Conservation (phyloP, 2,797 vertebrate species). For the Pygocentrus nattereri region DNA sequence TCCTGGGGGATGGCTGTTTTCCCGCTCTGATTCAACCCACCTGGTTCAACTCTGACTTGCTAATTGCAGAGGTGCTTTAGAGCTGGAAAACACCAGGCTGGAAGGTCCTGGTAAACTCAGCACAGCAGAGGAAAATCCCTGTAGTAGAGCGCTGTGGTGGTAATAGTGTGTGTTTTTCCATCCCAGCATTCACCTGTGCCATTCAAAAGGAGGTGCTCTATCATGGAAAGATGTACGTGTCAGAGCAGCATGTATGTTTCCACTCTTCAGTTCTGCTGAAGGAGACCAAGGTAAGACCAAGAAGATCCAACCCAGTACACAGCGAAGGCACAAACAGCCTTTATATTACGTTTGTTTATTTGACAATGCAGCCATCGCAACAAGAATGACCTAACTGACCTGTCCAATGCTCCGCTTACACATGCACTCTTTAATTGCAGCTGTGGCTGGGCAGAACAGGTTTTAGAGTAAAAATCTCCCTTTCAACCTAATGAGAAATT, state of each 20-base stretch:
- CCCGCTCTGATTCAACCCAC: neutral
- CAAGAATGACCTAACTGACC: no score
- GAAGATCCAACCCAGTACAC: no score
- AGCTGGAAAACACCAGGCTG: no score
- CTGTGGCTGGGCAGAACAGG: no score
- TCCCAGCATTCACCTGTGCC: slow-evolving; percentile 81
- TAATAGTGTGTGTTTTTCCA: slow-evolving; percentile 18
- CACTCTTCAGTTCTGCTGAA: slow-evolving; percentile 84
- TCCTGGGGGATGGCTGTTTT: neutral
- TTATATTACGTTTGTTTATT: no score
- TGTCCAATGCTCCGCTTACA: no score
- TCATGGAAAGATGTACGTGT: slow-evolving; percentile 84
- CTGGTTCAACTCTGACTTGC: neutral
- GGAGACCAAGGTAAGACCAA: slow-evolving; percentile 82
- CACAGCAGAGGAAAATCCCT: neutral
- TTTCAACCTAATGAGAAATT: no score
- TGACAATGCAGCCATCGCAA: no score
- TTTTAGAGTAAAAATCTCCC: no score
- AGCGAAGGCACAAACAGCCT: no score
- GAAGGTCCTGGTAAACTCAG: neutral
- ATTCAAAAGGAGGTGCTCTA: slow-evolving; percentile 86
- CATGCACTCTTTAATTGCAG: no score
- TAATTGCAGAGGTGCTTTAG: neutral
- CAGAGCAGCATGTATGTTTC: slow-evolving; percentile 80
- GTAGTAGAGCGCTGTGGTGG: no score